Conservation (phyloP, 2,888 invertebrate species). For the Lasioglossum villosulum region DNA sequence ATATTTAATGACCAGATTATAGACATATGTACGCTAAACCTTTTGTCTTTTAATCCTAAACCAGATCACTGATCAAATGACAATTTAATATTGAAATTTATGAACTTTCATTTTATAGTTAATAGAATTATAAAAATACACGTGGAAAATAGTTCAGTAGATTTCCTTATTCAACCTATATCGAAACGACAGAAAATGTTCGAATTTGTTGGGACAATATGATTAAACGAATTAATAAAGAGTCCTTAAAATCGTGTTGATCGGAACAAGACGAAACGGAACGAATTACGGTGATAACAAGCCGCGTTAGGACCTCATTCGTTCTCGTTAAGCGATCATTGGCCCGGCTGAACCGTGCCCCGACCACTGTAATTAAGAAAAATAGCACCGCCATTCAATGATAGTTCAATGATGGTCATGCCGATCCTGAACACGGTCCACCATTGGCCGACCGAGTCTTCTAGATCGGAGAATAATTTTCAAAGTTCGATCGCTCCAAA, state of each 20-base stretch:
- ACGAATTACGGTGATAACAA: constrained; percentile 29
- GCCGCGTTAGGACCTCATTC: constrained; percentile 21
- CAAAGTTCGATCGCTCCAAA: too few relatives aligned
- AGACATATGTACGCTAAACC: too few relatives aligned
- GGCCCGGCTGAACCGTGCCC: background rate
- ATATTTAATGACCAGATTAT: too few relatives aligned
- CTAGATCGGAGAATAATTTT: background rate
- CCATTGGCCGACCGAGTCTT: background rate
- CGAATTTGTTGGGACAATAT: background rate
- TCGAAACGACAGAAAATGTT: background rate
- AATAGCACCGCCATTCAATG: background rate
- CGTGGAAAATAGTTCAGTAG: too few relatives aligned
- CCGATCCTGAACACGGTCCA: background rate
- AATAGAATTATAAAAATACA: too few relatives aligned
- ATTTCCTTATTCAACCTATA: too few relatives aligned
- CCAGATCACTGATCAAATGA: too few relatives aligned
- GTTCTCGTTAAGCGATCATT: constrained; percentile 27
- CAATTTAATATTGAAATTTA: too few relatives aligned
- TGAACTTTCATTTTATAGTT: too few relatives aligned
- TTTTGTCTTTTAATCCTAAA: too few relatives aligned
- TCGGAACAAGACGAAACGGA: background rate
- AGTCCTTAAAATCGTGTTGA: constrained; percentile 3
- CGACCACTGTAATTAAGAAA: constrained; percentile 26
- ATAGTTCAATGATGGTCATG: constrained; percentile 8
- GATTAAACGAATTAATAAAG: background rate